Conservation (phyloP, 2,888 invertebrate species). For the Melolontha melolontha region DNA sequence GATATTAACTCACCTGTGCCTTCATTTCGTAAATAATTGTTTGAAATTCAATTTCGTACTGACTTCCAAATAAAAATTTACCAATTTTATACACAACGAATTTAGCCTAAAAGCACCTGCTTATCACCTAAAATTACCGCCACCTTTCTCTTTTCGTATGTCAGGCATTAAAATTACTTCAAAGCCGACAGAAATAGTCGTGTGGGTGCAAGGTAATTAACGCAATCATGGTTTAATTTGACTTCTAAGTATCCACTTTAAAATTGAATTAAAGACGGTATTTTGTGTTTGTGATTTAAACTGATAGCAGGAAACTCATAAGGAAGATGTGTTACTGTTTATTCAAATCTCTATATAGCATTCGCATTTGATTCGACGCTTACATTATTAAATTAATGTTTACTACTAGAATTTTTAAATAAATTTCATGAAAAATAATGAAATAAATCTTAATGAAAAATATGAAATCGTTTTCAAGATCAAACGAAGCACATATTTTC, state of each 20-base stretch:
- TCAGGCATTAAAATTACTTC: not conserved
- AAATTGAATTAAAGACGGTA: constrained; percentile 13
- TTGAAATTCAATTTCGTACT: constrained; percentile 6
- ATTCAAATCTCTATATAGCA: not conserved
- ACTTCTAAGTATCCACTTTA: constrained; percentile 11
- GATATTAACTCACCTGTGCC: too few relatives aligned
- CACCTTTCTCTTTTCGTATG: constrained; percentile 26
- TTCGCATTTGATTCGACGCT: too few relatives aligned
- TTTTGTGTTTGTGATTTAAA: constrained; percentile 14
- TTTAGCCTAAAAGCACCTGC: constrained; percentile 31
- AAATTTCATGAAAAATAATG: too few relatives aligned
- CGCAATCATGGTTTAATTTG: constrained; percentile 22
- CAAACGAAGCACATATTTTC: too few relatives aligned
- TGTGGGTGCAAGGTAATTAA: constrained; percentile 30
- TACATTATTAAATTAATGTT: too few relatives aligned
- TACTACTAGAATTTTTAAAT: too few relatives aligned
- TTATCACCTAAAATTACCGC: constrained; percentile 28
- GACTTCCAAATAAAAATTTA: not conserved
- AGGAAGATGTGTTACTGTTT: not conserved
- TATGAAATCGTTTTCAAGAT: too few relatives aligned
- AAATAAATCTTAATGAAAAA: too few relatives aligned
- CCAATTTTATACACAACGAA: constrained; percentile 25
- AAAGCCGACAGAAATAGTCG: constrained; percentile 4
- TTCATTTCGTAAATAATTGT: too few relatives aligned
- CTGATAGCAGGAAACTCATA: constrained; percentile 13